A percentile compares a stretch with the other conserved stretches of the same genome.
These are phyloP conservation scores for Lithophane socia DNA, from an alignment of 2,888 invertebrate genomes.

Conservation along the genomic window DNA sequence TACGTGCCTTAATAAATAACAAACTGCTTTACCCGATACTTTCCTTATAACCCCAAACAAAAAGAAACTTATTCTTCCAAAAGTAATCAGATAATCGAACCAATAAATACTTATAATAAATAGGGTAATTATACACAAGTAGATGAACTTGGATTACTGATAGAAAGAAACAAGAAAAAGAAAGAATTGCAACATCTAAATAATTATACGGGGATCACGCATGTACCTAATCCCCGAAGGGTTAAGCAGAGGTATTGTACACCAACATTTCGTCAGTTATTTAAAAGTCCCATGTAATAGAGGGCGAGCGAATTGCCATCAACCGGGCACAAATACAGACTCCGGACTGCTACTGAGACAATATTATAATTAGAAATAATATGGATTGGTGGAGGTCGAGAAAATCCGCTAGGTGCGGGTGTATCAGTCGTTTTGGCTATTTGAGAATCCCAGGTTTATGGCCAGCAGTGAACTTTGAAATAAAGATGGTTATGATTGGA, in stretches of 20 bases:
- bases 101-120: constrained; percentile 14
- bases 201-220: not conserved
- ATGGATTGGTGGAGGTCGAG: not conserved
- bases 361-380: too few relatives aligned
- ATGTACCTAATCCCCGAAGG: too few relatives aligned
- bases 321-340: too few relatives aligned
- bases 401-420: not conserved
- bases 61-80: constrained; percentile 14
- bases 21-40: not conserved
- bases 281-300: too few relatives aligned
- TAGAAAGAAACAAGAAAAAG: not conserved
- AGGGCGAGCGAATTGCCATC: too few relatives aligned
- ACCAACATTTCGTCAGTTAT: too few relatives aligned
- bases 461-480: not conserved
- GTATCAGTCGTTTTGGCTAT: not conserved
- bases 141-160: not conserved
- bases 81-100: constrained; percentile 26
- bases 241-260: too few relatives aligned
- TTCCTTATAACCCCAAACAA: constrained; percentile 3
- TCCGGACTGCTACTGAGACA: too few relatives aligned
- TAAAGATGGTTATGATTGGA: not conserved
- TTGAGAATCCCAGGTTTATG: not conserved
- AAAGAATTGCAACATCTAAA: not conserved
- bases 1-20: constrained; percentile 18
- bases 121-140: not conserved